A percentile compares a stretch with the other conserved stretches of the same genome.
These are phyloP conservation scores for Euclidia mi DNA, from an alignment of 2,888 invertebrate genomes.

Conservation along the genomic window DNA sequence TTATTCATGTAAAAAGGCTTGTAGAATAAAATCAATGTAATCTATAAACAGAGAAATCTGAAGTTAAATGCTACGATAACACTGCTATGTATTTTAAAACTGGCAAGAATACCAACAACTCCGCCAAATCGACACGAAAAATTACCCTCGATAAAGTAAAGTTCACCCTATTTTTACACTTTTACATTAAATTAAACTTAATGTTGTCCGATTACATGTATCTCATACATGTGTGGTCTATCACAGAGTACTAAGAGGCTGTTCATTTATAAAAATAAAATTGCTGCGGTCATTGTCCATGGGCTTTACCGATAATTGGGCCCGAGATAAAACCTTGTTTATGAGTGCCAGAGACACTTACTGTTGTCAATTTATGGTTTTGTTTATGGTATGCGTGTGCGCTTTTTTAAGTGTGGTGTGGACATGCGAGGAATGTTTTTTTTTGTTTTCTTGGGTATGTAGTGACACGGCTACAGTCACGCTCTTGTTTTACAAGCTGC, in stretches of 20 bases:
- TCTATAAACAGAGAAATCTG: too few relatives aligned
- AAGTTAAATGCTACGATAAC: too few relatives aligned
- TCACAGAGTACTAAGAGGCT: conserved; percentile 53
- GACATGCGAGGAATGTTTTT: too few relatives aligned
- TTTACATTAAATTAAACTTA: conserved; percentile 40
- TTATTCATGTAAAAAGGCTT: too few relatives aligned
- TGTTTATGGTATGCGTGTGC: not conserved
- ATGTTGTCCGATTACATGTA: conserved; percentile 54
- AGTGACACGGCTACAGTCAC: too few relatives aligned
- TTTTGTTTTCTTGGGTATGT: too few relatives aligned
- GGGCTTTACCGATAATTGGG: conserved; percentile 42
- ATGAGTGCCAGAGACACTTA: conserved; percentile 24
- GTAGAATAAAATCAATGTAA: too few relatives aligned
- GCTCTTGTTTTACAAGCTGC: too few relatives aligned
- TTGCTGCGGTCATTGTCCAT: conserved; percentile 44
- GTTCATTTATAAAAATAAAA: conserved; percentile 50
- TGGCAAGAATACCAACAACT: too few relatives aligned
- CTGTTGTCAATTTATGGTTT: conserved; percentile 19
- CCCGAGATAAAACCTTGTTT: conserved; percentile 48
- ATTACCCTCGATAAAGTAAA: conserved; percentile 14
- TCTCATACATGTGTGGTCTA: conserved; percentile 59
- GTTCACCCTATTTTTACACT: conserved; percentile 13
- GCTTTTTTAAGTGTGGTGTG: not conserved
- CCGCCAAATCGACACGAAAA: too few relatives aligned
- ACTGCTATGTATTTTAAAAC: too few relatives aligned